Evolutionary conservation across 2,888 invertebrate genomes (phyloP), one percentile per base, ranked within the genome.

Genomic region (Watsonalla cultraria): DNA sequence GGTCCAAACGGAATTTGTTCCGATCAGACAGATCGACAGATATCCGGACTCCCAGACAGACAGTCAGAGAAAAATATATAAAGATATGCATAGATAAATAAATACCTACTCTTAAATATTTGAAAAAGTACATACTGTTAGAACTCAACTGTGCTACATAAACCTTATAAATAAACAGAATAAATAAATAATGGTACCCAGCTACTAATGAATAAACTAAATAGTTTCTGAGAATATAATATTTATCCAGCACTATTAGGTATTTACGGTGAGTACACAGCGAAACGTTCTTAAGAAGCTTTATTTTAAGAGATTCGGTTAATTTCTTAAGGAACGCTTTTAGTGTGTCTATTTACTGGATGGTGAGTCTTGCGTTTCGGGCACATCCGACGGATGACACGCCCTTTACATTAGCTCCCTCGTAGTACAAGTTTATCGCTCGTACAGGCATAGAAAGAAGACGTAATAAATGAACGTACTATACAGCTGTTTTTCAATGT

Each of bases 371-470:
- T 66, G 65, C 71, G 65, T 72, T 72, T 64, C 64, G 60, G 57
- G 61, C 60, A 61, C 65, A 67, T 74, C 74, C 76, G 75, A 65
- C 65, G 65, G 34, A 59, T 53, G 74, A 74, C 74, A 76, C 74
- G 76, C 75, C 76, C 74, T 70, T 62, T 70, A 68, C 74, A 76
- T 76, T 74, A 76, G 70, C 68, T 62, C 56, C 54, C 45, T 45
- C 42, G 34, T 34, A 35, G 35, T 37, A 49, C 39, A 39, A 37
- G 37, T 49, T 49, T 15, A 49, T 37, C 49, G 9, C 15, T 42
- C 24, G 24, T 24, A 24, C 24, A 24, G 24, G 24, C 24, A 24
- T 4, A 24, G 24, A 24, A 24, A 24, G 24, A 24, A 24, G 24
- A 24, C 24, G 24, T 24, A 24, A 24, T 24, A 24, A 24, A 24